Evolutionary conservation across 1,140 invertebrate species (phyloP).

Genomic region (Harlomillsia oculata): DNA sequence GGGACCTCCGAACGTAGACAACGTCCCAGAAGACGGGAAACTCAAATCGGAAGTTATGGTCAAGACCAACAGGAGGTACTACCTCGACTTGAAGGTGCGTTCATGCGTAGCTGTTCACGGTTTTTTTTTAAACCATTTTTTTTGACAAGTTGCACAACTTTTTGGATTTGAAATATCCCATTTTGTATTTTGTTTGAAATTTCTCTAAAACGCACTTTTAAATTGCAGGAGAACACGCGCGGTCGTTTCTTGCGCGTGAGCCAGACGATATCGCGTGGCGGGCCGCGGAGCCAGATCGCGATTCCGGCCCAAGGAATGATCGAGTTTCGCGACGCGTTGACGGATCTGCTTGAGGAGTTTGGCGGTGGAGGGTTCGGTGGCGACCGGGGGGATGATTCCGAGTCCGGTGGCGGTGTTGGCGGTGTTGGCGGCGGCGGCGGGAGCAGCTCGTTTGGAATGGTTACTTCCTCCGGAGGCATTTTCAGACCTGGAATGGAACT

Average conservation of each 20-base stretch:
- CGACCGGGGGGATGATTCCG: no score
- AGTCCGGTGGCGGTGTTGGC: no score
- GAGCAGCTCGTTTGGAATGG: no score
- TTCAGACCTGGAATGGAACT: no score
- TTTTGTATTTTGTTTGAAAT: no score
- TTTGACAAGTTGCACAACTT: no score
- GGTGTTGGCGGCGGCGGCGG: no score
- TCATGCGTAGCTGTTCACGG: no score
- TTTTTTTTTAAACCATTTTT: no score
- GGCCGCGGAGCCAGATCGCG: conserved; percentile 27
- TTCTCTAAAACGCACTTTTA: no score
- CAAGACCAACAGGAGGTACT: conserved; percentile 46
- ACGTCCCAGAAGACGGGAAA: conserved; percentile 93
- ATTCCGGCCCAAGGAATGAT: conserved; percentile 78
- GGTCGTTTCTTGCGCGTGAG: conserved; percentile 34
- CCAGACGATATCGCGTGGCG: conserved; percentile 70
- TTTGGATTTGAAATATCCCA: no score
- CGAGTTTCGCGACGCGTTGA: conserved; percentile 81
- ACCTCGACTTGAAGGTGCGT: conserved; percentile 34
- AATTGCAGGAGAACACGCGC: conserved; percentile 33
- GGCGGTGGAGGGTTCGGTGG: conserved; percentile 88
- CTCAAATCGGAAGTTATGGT: conserved; percentile 97
- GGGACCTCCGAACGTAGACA: conserved; percentile 91
- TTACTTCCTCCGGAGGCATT: no score
- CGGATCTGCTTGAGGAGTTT: conserved; percentile 92